Evolutionary conservation across 2,113 vertebrate species (phyloP).

Genomic region (Rhea pennata): DNA sequence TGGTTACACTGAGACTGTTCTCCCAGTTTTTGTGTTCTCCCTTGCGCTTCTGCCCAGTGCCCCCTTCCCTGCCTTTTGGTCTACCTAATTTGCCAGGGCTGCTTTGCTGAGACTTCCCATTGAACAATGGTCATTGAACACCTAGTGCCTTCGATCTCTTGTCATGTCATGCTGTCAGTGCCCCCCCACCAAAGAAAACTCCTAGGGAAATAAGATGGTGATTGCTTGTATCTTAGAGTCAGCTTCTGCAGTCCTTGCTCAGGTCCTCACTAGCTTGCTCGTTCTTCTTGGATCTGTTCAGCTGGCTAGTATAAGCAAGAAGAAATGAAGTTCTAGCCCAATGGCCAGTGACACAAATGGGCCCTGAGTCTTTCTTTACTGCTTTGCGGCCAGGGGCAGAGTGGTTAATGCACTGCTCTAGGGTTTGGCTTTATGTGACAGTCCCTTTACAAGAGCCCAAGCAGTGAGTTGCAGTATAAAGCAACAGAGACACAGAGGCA

Average conservation of each 20-base stretch:
- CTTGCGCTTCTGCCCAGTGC: background rate
- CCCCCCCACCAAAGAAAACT: too few species aligned
- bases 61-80: too few species aligned
- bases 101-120: background rate
- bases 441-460: background rate
- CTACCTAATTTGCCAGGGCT: too few species aligned
- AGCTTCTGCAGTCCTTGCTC: background rate
- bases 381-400: background rate
- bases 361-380: background rate
- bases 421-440: background rate
- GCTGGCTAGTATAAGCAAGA: background rate
- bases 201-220: background rate
- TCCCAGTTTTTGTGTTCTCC: fast-evolving
- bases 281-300: background rate
- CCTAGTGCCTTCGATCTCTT: fast-evolving
- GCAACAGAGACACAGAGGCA: background rate
- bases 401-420: too few species aligned
- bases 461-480: background rate
- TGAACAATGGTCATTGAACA: background rate
- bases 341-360: background rate
- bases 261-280: background rate
- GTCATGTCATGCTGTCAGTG: background rate
- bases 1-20: background rate
- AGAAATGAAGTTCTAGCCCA: background rate
- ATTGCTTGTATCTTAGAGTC: background rate